Evolutionary conservation across 2,888 invertebrate genomes (phyloP), one percentile per base, ranked within the genome.

Genomic region (Campoletis raptor): DNA sequence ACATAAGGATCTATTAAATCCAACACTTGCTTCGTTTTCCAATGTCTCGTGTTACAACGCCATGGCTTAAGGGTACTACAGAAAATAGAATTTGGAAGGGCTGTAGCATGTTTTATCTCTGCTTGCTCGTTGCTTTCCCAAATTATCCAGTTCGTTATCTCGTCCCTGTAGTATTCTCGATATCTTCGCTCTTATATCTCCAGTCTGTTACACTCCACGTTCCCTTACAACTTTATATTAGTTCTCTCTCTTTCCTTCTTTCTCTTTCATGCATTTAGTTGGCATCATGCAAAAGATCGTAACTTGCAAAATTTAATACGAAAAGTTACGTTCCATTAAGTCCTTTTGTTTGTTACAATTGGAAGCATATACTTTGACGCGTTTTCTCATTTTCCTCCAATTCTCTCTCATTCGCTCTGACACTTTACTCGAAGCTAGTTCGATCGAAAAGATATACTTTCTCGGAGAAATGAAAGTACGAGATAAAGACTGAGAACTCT

Each of bases 131-230:
- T 72, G 83, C 66, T 76, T 70, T 76, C 45, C 24, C 12, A 81
- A 86, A 86, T 86, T 86, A 86, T 83, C 77, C 79, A 66, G 36
- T 57, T 79, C 79, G 72, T 86, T 86, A 81, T 76, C 57, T 76
- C 57, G 15, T 69, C 57, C 52, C 40, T 81, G 70, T 48, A 61
- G 70, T 54, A 40, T 78, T 76, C 80, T 80, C 54, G 77, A 70
- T 72, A 77, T 77, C 54, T 81, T 67, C 24, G 72, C 61, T 78
- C 76, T 72, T 76, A 81, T 74, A 82, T 70, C 52, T 79, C 54
- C 64, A 37, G 24, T 45, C 64, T 77, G 45, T 15, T 76, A 21
- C 37, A 18, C 61, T 30, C 40, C 54, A 66, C 54, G 37, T 40
- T 24, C 15, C 42, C 24, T 72, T 45, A 72, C 54, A 64, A 70